Conservation (phyloP, 2,113 vertebrate genomes). For the Atrichornis clamosus region DNA sequence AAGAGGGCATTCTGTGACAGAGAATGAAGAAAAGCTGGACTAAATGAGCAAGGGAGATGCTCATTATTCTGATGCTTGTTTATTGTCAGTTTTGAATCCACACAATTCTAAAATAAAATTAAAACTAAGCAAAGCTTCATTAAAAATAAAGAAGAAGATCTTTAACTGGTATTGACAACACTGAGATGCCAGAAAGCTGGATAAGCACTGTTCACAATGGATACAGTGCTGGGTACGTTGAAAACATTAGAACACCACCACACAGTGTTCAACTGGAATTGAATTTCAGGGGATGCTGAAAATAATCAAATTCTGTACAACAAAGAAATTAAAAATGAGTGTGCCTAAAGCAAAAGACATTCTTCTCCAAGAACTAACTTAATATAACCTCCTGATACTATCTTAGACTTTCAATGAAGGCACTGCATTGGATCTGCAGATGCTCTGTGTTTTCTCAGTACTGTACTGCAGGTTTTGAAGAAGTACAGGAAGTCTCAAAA, state of each 20-base stretch:
- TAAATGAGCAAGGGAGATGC: background rate
- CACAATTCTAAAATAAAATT: background rate
- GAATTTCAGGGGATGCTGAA: background rate
- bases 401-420: background rate
- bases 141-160: background rate
- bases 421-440: background rate
- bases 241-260: background rate
- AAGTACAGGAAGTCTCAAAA: background rate
- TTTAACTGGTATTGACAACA: background rate
- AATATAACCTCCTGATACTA: conserved; percentile 4
- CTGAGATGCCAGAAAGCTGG: background rate
- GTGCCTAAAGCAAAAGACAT: background rate
- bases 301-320: background rate
- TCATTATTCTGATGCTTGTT: background rate
- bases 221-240: background rate
- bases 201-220: background rate
- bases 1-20: background rate
- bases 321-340: background rate
- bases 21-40: background rate
- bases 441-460: background rate
- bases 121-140: background rate
- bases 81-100: background rate
- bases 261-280: background rate
- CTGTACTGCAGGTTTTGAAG: background rate
- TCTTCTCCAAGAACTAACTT: background rate